A percentile compares a stretch with the other conserved stretches of the same genome.
Conservation (phyloP, 2,888 invertebrate genomes). For the Acleris holmiana region DNA sequence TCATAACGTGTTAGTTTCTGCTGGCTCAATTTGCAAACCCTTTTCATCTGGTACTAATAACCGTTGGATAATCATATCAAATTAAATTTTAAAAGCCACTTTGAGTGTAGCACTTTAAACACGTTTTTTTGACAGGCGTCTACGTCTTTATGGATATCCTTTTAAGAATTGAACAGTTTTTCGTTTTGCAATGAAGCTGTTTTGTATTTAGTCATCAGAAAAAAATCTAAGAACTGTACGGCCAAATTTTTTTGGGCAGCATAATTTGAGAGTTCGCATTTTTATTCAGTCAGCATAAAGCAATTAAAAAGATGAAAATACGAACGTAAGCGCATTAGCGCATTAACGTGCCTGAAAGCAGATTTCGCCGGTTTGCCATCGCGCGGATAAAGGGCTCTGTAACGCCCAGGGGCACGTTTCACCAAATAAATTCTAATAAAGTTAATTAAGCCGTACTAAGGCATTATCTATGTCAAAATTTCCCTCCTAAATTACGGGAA, state of each 20-base stretch:
- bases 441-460: conserved; percentile 76
- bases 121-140: too few species aligned
- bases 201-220: too few species aligned
- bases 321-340: conserved; percentile 43
- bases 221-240: not conserved
- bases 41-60: conserved; percentile 1
- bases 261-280: not conserved
- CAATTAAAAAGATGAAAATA: conserved; percentile 37
- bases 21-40: conserved; percentile 19
- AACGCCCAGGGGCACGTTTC: conserved; percentile 58
- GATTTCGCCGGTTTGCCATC: conserved; percentile 46
- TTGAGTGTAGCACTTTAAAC: too few species aligned
- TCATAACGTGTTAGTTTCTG: conserved; percentile 39
- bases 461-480: conserved; percentile 76
- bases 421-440: conserved; percentile 80
- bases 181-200: too few species aligned
- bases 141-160: too few species aligned
- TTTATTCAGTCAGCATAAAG: conserved; percentile 25
- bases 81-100: not conserved
- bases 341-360: conserved; percentile 48
- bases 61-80: not conserved
- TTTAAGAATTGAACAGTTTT: too few species aligned
- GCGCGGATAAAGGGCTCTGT: conserved; percentile 53
- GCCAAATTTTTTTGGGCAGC: not conserved
- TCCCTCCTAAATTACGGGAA: conserved; percentile 67